Evolutionary conservation across 2,797 vertebrate species (phyloP), one percentile per base, ranked within the genome.

Genomic region (Myoxocephalus aenaeus): DNA sequence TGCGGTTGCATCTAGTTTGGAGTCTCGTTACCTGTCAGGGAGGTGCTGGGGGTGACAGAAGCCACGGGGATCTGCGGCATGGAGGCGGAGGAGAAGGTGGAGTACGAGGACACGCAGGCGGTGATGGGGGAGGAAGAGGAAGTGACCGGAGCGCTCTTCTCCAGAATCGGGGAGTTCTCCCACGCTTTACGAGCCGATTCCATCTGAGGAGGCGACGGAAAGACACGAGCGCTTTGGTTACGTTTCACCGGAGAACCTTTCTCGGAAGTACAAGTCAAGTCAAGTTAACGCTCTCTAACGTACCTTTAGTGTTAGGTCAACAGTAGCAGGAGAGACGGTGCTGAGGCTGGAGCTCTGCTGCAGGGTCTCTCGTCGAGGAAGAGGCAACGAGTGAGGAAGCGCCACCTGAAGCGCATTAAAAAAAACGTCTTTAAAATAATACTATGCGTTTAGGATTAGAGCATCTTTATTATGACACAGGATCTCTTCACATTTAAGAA

Each of bases 281-380:
- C 32, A 32, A 34, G 32, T 34, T 34, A 1, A 7, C 34, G 6
- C 7, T 34, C 34, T 8, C 34, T 34, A 6, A 6, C 22, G 62
- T 93, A 99, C 98, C 97, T 99, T 99, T 81, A 99, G 96, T 88
- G 98, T 99, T 91, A 99, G 95, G 94, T 99, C 98, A 81, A 99
- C 97, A 81, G 98, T 99, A 78, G 97, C 98, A 87, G 98, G 98
- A 90, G 98, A 99, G 85, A 97, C 98, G n/a, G 97, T 97, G 91
- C 96, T 97, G 86, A 99, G 97, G 94, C 96, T 96, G 93, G 97
- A 96, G 94, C 94, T 97, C 96, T 98, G 98, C 74, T 97, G 98
- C 76, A 98, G 93, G 85, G 97, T 95, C 93, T 99, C 98, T 93
- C 98, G 96, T 86, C 97, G 96, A 83, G 98, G 96, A 89, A 99